Evolutionary conservation across 2,888 invertebrate genomes (phyloP).

Genomic region (Ennomos erosarius): DNA sequence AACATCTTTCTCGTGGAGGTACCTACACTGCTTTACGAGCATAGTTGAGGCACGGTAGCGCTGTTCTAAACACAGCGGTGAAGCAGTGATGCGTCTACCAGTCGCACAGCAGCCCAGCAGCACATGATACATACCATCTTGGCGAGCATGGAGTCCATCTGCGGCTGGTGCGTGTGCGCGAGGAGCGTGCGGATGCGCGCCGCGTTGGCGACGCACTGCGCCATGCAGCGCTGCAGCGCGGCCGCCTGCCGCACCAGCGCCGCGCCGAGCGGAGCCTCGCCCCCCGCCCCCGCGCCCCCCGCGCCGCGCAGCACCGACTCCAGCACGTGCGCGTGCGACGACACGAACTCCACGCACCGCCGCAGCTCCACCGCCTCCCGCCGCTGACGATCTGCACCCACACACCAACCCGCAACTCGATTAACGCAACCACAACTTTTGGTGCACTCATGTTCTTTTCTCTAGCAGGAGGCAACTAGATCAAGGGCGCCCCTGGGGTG

Average conservation of each 20-base stretch:
- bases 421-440: too few species aligned
- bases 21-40: too few species aligned
- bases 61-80: too few species aligned
- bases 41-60: too few species aligned
- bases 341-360: constrained; percentile 78
- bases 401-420: not conserved
- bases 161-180: constrained; percentile 73
- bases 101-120: too few species aligned
- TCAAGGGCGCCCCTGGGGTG: too few species aligned
- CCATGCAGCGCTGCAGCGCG: constrained; percentile 80
- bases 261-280: constrained; percentile 68
- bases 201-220: constrained; percentile 80
- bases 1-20: too few species aligned
- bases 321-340: constrained; percentile 78
- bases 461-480: too few species aligned
- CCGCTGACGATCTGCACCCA: constrained; percentile 70
- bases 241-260: constrained; percentile 76
- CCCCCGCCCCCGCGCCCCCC: constrained; percentile 53
- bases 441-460: too few species aligned
- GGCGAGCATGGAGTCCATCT: constrained; percentile 80
- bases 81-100: too few species aligned
- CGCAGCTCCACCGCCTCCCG: constrained; percentile 76
- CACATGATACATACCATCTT: constrained; percentile 76
- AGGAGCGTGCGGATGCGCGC: constrained; percentile 73
- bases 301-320: constrained; percentile 75